Percentiles rank a stretch among this genome's conserved stretches.
Evolutionary conservation across 64 coral and sea anemone genomes (phyloP).

Genomic region (Stichodactyla helianthus): DNA sequence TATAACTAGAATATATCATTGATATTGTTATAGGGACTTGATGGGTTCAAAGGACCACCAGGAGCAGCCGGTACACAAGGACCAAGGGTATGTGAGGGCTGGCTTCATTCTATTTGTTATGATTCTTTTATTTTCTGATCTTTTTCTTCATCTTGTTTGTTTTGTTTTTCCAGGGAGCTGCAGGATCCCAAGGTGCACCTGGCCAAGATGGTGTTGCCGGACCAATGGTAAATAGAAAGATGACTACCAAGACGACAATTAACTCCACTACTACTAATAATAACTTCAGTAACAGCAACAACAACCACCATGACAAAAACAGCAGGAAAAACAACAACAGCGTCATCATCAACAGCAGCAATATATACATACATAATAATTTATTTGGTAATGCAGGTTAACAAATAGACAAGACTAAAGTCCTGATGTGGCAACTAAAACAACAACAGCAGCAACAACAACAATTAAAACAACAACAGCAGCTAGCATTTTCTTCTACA

Average conservation of each 20-base stretch:
- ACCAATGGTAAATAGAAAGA: background rate
- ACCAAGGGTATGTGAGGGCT: background rate
- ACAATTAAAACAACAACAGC: too few relatives aligned
- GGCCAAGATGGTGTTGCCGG: background rate
- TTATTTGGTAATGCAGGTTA: too few relatives aligned
- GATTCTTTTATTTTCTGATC: background rate
- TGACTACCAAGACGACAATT: background rate
- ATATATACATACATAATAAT: too few relatives aligned
- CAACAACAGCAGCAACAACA: too few relatives aligned
- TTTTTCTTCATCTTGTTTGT: background rate
- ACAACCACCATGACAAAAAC: too few relatives aligned
- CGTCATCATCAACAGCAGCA: too few relatives aligned
- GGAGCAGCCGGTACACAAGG: slow-evolving; percentile 26
- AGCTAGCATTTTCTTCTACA: too few relatives aligned
- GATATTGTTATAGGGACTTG: slow-evolving; percentile 4
- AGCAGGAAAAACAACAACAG: too few relatives aligned
- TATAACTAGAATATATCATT: background rate
- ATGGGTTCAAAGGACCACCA: slow-evolving; percentile 25
- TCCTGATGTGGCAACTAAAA: too few relatives aligned
- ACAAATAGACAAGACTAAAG: too few relatives aligned
- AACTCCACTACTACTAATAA: background rate
- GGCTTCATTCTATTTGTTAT: background rate
- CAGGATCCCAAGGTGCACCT: slow-evolving; percentile 1
- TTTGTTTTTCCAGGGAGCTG: background rate
- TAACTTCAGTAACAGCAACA: too few relatives aligned